Evolutionary conservation across 2,888 invertebrate genomes (phyloP).

Genomic region (Belgica antarctica): DNA sequence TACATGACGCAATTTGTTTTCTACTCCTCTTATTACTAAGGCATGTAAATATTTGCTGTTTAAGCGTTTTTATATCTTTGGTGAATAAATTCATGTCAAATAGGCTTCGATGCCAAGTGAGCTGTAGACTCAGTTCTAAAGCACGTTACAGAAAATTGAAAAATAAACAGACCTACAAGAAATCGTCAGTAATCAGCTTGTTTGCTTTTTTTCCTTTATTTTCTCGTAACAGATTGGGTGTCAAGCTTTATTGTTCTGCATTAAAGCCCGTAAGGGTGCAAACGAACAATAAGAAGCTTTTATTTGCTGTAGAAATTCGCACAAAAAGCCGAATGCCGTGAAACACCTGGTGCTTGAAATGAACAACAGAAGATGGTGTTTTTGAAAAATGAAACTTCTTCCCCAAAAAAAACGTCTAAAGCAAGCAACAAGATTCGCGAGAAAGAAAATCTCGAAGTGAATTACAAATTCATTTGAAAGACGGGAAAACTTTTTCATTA

Average conservation of each 20-base stretch:
- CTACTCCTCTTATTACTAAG: constrained; percentile 18
- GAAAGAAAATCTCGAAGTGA: not conserved
- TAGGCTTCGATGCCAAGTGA: not conserved
- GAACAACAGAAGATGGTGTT: not conserved
- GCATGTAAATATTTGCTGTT: constrained; percentile 19
- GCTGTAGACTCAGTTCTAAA: not conserved
- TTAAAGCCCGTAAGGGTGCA: not conserved
- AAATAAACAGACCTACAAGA: constrained; percentile 38
- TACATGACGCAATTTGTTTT: constrained; percentile 40
- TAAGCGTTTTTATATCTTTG: not conserved
- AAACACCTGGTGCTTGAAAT: constrained; percentile 33
- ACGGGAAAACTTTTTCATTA: constrained; percentile 4
- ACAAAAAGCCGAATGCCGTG: not conserved
- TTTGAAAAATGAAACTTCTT: not conserved
- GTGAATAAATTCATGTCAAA: not conserved
- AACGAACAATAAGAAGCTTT: not conserved
- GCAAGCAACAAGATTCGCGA: not conserved
- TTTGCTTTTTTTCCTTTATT: not conserved
- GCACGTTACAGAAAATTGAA: constrained; percentile 32
- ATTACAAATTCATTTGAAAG: constrained; percentile 27
- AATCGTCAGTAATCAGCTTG: constrained; percentile 40
- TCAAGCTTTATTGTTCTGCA: constrained; percentile 19
- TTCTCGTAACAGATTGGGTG: constrained; percentile 16
- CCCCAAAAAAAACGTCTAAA: constrained; percentile 1
- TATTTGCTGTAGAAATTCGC: constrained; percentile 1